Conservation (phyloP, 2,888 invertebrate genomes). For the Callinectes sapidus region DNA sequence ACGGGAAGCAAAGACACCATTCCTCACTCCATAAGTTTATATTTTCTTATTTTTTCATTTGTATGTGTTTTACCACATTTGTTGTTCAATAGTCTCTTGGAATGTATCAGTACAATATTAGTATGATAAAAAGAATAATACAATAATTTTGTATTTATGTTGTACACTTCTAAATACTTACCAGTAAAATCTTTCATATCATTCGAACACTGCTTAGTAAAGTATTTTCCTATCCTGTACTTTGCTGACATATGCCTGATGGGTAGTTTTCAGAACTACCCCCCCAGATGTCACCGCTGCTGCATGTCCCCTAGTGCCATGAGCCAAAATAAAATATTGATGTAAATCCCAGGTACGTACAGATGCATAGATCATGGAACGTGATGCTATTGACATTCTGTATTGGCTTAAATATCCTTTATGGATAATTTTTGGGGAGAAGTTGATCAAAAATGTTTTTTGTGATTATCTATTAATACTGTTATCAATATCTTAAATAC, state of each 20-base stretch:
- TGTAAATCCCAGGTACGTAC: too few species aligned
- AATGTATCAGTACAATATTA: slow-evolving; percentile 17
- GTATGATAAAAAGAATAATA: not conserved
- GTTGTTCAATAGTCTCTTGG: not conserved
- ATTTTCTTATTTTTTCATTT: not conserved
- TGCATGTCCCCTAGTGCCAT: too few species aligned
- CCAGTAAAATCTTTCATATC: slow-evolving; percentile 23
- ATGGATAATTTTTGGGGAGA: too few species aligned
- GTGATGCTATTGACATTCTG: too few species aligned
- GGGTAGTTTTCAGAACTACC: too few species aligned
- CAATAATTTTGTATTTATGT: slow-evolving; percentile 22
- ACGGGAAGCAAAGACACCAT: not conserved
- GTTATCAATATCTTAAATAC: too few species aligned
- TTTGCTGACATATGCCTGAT: not conserved
- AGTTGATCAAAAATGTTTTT: too few species aligned
- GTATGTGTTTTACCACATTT: slow-evolving; percentile 18
- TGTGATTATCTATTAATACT: too few species aligned
- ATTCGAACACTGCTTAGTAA: not conserved
- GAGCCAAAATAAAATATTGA: too few species aligned
- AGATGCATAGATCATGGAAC: too few species aligned
- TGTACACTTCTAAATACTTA: slow-evolving; percentile 6
- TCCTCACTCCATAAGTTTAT: not conserved
- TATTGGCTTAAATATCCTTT: too few species aligned
- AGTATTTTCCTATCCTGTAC: slow-evolving; percentile 30
- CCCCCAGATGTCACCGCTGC: too few species aligned